Evolutionary conservation across 2,888 invertebrate genomes (phyloP), one percentile per base, ranked within the genome.

Genomic region (Mythimna impura): DNA sequence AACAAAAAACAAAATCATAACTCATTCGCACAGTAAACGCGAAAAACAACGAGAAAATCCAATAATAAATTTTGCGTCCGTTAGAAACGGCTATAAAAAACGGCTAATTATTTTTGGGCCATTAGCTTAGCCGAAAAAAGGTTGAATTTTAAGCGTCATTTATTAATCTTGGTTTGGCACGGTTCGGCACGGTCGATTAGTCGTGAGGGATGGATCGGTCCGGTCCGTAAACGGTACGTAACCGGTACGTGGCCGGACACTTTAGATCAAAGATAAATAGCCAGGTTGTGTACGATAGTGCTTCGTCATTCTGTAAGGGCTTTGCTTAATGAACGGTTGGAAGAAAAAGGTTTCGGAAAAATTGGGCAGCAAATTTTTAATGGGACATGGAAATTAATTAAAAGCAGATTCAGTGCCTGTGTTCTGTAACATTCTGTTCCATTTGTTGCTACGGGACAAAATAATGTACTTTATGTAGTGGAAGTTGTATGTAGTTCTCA

Each of bases 71-170:
- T 89, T 81, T 52, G 22, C 62, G 79, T 73, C 78, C 77, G 80
- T 86, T 88, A 85, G 85, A 82, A 83, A 63, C 72, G 75, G 78
- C 73, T 74, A 90, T 93, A 95, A 95, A 95, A 93, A 95, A 89
- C 84, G 89, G 89, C 92, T 94, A 93, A 95, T 96, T 95, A 94
- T 89, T 89, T 91, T 84, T 89, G 94, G 86, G 70, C 92, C 96
- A 96, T 96, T 96, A 96, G 94, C 86, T 91, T 87, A 82, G 90
- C 96, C 95, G 94, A 95, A 96, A 96, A 96, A 96, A 96, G 96
- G 96, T 94, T 93, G 89, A 93, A 90, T 92, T 92, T 94, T 94
- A 93, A 94, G 94, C 94, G 86, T 91, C 94, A 95, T 96, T 96
- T 94, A 93, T 96, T 95, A 95, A 96, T 94, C 94, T 93, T 90